A percentile compares a stretch with the other conserved stretches of the same genome.
Evolutionary conservation across 2,888 invertebrate genomes (phyloP).

Genomic region (Argyresthia albistria): DNA sequence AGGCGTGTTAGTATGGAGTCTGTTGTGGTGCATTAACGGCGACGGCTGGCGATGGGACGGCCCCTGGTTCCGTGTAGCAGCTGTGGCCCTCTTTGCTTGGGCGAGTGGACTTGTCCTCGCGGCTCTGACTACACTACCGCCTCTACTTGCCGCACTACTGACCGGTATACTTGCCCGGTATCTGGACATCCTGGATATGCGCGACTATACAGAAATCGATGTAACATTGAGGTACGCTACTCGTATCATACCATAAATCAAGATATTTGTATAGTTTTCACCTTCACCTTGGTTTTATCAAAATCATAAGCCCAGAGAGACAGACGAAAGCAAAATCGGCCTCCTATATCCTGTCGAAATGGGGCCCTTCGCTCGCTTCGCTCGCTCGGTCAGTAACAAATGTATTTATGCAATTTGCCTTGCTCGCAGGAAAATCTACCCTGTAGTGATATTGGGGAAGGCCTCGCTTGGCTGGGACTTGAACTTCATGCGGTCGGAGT

Average conservation of each 20-base stretch:
- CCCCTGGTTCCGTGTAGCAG: constrained; percentile 36
- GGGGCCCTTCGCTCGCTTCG: no score
- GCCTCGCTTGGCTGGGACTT: constrained; percentile 51
- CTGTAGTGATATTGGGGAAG: constrained; percentile 55
- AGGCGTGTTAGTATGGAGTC: constrained; percentile 46
- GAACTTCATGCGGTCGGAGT: constrained; percentile 42
- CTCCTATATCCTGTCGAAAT: no score
- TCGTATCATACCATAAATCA: neutral
- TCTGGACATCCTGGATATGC: constrained; percentile 47
- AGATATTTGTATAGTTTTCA: no score
- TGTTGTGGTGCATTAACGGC: constrained; percentile 42
- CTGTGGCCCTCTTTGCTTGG: constrained; percentile 42
- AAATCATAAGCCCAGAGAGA: no score
- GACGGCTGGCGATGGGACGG: constrained; percentile 46
- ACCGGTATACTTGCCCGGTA: constrained; percentile 50
- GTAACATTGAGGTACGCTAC: constrained; percentile 42
- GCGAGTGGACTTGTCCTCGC: constrained; percentile 35
- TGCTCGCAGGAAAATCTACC: constrained; percentile 46
- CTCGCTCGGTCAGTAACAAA: no score
- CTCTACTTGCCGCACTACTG: constrained; percentile 42
- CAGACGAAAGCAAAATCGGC: no score
- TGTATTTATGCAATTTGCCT: constrained; percentile 6
- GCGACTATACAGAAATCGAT: constrained; percentile 40
- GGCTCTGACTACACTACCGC: constrained; percentile 40
- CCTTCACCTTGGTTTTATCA: no score